Evolutionary conservation across 2,797 vertebrate genomes (phyloP), one percentile per base, ranked within the genome.

Genomic region (Brachyalestes nurse): DNA sequence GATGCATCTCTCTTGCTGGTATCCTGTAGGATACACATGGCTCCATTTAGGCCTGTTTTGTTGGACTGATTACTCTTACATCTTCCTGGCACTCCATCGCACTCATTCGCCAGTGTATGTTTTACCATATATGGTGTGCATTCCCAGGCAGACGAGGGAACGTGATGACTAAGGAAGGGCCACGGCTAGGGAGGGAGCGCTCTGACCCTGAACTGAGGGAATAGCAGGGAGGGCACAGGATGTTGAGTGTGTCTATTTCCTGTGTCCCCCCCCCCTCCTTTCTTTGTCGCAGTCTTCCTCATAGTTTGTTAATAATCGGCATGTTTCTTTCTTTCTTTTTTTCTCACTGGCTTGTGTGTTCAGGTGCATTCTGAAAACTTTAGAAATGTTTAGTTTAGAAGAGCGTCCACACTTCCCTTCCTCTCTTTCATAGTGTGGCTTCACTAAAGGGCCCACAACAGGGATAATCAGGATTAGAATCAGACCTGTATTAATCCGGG

Each of bases 81-180:
- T 94, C 92, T 93, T 93, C 89, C 93, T 92, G 93, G 91, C 92
- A 87, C 87, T 93, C 86, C 85, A 88, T 92, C 92, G 88, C 94
- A 94, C 92, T 92, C 91, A 92, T 91, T 93, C 87, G 84, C 92
- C 88, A 88, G 91, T 90, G 90, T 93, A 89, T 88, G 89, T 94
- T 95, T 97, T 93, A 93, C 95, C 95, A 93, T 95, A 95, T 95
- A 96, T 95, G 95, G 95, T 78, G 28, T 85, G 85, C 61, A 72
- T 91, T 83, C 88, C 84, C 79, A 85, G 88, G 87, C 88, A 89
- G 88, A 87, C 38, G 5, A 86, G 66, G 88, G 92, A 96, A 95
- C 93, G 87, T 90, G 90, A 91, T 91, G 93, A 93, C 92, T 91
- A 91, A 90, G 94, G 94, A 94, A 94, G 91, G 88, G 94, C 95